phyloP scores from a whole-genome alignment of 1,140 invertebrate genomes.

The Pteromalus puparum region DNA sequence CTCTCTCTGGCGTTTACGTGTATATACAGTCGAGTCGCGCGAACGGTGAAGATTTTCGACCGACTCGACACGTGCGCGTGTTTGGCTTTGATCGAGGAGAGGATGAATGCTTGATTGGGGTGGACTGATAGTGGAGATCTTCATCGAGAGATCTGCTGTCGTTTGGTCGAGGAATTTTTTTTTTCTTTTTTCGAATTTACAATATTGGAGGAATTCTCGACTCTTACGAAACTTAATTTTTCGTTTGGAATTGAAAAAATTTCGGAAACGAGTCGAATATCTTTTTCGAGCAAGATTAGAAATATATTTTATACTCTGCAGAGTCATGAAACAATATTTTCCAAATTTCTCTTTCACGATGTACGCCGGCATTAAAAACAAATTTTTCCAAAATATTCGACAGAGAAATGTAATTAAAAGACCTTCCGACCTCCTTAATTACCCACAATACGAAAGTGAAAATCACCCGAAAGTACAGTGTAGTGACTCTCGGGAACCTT shows the following conservation, averaged over 20 bases:
- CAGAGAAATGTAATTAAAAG: not conserved
- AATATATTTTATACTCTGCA: too few relatives aligned
- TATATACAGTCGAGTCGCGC: not conserved
- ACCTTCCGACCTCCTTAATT: not conserved
- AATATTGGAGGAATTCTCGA: too few relatives aligned
- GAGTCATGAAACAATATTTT: not conserved
- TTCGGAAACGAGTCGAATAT: too few relatives aligned
- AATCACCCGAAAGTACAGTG: not conserved
- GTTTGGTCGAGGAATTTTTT: not conserved
- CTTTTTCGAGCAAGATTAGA: too few relatives aligned
- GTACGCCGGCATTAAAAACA: not conserved
- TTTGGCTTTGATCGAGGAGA: not conserved
- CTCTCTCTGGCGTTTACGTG: too few relatives aligned
- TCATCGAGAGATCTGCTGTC: not conserved
- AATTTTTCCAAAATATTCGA: not conserved
- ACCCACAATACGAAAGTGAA: not conserved
- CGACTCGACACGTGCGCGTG: not conserved
- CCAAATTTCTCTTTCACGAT: not conserved
- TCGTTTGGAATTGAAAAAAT: too few relatives aligned
- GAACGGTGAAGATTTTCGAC: not conserved
- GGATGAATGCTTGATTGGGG: not conserved
- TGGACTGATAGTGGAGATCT: too few relatives aligned
- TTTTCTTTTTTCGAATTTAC: not conserved
- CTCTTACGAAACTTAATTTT: too few relatives aligned
- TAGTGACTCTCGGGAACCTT: not conserved